These are phyloP conservation scores for Mirounga angustirostris DNA, from an alignment of 2,113 vertebrate genomes.

Conservation along the genomic window DNA sequence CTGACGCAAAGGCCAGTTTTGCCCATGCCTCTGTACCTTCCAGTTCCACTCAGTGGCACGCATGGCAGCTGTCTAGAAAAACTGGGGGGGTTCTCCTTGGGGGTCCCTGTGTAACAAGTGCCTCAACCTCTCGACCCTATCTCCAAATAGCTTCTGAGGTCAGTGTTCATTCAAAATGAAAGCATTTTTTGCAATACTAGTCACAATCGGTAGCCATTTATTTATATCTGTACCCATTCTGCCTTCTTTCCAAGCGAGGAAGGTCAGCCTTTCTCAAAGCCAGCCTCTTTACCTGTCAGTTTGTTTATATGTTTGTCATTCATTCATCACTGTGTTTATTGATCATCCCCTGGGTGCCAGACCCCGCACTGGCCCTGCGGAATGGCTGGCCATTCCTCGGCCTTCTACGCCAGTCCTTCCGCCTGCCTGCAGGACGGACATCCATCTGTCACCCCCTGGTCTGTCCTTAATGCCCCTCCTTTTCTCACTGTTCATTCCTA, in stretches of 20 bases:
- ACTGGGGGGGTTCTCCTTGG: not conserved
- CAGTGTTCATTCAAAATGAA: not conserved
- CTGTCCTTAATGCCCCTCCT: not conserved
- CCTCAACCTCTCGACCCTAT: not conserved
- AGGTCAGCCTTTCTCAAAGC: not conserved
- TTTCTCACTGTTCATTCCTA: not conserved
- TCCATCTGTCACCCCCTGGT: too few species aligned
- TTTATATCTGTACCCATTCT: not conserved
- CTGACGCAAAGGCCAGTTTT: not conserved
- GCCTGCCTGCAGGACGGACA: not conserved
- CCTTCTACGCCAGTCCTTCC: not conserved
- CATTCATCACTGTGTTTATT: not conserved
- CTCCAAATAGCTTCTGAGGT: not conserved
- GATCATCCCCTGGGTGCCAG: not conserved
- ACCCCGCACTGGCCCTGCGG: not conserved
- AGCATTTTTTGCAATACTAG: not conserved
- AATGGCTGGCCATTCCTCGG: fast-evolving
- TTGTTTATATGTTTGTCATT: too few species aligned
- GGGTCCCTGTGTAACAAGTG: not conserved
- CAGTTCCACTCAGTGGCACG: not conserved
- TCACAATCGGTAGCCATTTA: not conserved
- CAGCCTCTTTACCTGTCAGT: not conserved
- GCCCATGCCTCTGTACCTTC: fast-evolving
- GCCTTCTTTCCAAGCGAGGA: not conserved
- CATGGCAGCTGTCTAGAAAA: not conserved